These are phyloP conservation scores for Molanna angustata DNA, from an alignment of 2,888 invertebrate species.

Conservation along the genomic window DNA sequence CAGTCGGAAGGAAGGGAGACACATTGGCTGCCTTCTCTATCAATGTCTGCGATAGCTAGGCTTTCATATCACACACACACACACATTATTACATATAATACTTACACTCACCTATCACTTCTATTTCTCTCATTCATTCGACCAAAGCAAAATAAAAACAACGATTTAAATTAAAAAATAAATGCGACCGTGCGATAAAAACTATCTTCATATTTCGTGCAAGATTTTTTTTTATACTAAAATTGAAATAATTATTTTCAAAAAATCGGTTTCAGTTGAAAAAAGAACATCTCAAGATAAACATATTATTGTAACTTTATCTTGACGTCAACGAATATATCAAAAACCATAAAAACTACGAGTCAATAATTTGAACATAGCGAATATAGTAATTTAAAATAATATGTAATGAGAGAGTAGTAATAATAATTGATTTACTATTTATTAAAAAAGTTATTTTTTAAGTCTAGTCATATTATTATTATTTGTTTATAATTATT, in stretches of 20 bases:
- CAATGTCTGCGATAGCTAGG: slow-evolving; percentile 63
- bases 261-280: no score
- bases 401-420: not conserved
- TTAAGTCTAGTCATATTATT: slow-evolving; percentile 4
- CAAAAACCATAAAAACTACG: no score
- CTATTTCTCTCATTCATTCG: no score
- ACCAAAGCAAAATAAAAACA: not conserved
- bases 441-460: not conserved
- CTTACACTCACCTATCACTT: no score
- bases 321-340: no score
- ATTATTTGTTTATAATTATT: slow-evolving; percentile 1
- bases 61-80: no score
- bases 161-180: not conserved
- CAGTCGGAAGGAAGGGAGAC: slow-evolving; percentile 83
- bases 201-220: no score
- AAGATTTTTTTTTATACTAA: no score
- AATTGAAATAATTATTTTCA: no score
- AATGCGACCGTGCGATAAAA: not conserved
- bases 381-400: not conserved
- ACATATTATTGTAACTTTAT: no score
- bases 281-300: not conserved
- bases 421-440: not conserved
- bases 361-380: not conserved
- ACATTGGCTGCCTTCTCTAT: slow-evolving; percentile 82
- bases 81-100: no score